These are phyloP conservation scores for Camelus dromedarius DNA, from an alignment of 2,113 vertebrate genomes.

Conservation along the genomic window DNA sequence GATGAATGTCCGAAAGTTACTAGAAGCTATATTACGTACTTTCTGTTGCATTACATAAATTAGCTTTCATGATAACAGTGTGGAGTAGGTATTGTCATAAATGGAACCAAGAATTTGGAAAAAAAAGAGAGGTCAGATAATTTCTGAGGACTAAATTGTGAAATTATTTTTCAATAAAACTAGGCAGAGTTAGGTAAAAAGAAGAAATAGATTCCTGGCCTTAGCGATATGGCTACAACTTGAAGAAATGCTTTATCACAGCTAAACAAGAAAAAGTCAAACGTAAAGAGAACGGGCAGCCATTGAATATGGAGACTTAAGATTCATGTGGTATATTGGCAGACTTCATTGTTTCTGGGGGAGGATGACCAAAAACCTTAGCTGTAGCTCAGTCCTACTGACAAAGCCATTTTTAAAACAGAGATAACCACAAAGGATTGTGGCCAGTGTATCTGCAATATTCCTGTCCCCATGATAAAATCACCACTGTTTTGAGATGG, in stretches of 20 bases:
- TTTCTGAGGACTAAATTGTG: neutral
- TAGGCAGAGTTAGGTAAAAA: neutral
- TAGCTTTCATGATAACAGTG: neutral
- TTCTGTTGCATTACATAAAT: conserved; percentile 17
- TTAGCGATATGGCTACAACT: neutral
- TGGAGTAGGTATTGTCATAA: neutral
- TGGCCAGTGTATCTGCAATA: neutral
- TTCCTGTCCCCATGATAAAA: neutral
- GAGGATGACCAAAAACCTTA: neutral
- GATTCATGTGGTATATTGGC: neutral
- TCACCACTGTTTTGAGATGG: neutral
- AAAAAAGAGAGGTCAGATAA: neutral
- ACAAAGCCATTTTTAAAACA: neutral
- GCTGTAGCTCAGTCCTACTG: neutral
- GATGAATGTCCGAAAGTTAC: neutral
- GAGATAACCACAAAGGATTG: neutral
- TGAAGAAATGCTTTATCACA: neutral
- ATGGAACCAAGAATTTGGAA: neutral
- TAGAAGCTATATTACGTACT: neutral
- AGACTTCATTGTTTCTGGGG: neutral
- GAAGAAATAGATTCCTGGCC: neutral
- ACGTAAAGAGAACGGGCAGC: neutral
- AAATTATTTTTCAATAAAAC: conserved; percentile 44
- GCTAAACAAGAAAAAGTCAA: neutral
- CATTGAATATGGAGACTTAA: neutral